phyloP scores from a whole-genome alignment of 2,797 vertebrate species.

The Sebastes nivosus region DNA sequence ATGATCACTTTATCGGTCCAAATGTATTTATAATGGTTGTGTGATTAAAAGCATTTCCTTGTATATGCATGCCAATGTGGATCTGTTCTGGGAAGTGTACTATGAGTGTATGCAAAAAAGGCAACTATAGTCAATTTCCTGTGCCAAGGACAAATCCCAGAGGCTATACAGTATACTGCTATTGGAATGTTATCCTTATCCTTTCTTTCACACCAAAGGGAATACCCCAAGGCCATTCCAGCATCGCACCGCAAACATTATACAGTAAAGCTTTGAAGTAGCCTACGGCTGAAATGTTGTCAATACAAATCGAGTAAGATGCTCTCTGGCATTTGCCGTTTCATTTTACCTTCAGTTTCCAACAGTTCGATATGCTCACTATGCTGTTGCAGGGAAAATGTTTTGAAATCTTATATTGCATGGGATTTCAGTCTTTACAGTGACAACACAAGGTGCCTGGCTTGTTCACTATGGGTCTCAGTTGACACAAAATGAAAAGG shows the following conservation, averaged over 20 bases:
- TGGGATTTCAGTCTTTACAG: background rate
- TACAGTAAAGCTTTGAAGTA: slow-evolving; percentile 57
- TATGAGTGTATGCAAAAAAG: background rate
- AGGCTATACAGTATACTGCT: slow-evolving; percentile 1
- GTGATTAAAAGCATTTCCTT: background rate
- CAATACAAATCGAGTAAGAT: slow-evolving; percentile 69
- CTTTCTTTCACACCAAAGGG: slow-evolving; percentile 44
- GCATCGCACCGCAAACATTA: slow-evolving; percentile 43
- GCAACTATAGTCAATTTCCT: slow-evolving; percentile 3
- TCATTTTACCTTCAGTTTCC: slow-evolving; percentile 55
- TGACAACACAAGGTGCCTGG: background rate
- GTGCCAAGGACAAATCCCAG: slow-evolving; percentile 20
- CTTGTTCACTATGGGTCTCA: background rate
- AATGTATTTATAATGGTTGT: background rate
- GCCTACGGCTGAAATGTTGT: slow-evolving; percentile 60
- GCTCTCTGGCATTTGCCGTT: slow-evolving; percentile 59
- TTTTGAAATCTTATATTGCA: slow-evolving; percentile 43
- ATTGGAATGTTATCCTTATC: slow-evolving; percentile 20
- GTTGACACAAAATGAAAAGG: background rate
- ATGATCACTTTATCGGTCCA: background rate
- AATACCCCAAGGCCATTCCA: slow-evolving; percentile 53
- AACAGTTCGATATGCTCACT: slow-evolving; percentile 45
- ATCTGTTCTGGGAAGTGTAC: background rate
- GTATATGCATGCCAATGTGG: background rate
- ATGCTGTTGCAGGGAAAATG: slow-evolving; percentile 24